Base-by-base conservation (phyloP, 2,797 vertebrate species). In the Etheostoma perlongum region DNA sequence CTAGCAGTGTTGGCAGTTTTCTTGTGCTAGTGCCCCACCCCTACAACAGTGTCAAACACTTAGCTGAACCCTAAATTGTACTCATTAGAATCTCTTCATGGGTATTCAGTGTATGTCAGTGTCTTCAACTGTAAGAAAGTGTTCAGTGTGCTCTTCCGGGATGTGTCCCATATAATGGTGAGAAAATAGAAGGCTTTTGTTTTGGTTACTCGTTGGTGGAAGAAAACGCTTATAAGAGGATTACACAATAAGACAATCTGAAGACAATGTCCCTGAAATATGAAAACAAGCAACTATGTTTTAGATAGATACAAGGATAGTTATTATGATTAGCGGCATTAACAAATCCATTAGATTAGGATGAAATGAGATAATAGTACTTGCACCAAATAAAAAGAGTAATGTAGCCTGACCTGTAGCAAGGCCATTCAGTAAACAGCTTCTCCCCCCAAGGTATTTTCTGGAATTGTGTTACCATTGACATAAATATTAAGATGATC, bases 171-270 rank as follows among this genome's bases (percentile, higher is more conserved):
- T 51, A 78, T 83, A 82, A 77, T n/a, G 42, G 23, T 23, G 75
- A 83, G 71, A 62, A 79, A 86, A 62, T 30, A 9, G 54, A 75
- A 6, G 36, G 66, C 72, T 79, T 88, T 86, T 84, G 73, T 83
- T 83, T 85, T 6, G 30, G 70, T 58, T 42, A 54, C 60, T 82
- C 67, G 2, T 62, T 16, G 0, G 51, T 59, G 8, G 67, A 81
- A 70, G 64, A 54, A 88, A 81, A 67, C 19, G 8, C 65, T 79
- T 47, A 2, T 89, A 86, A 87, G 87, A 87, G 82, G 83, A 90
- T 88, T 90, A 88, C 81, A 74, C 3, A 68, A 78, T 61, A 40
- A 85, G 77, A 87, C 81, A 68, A 83, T 69, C 76, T 9, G 55
- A 61, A 85, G 83, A 84, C 81, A 85, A 75, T 79, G 85, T 83